A percentile compares a stretch with the other conserved stretches of the same genome.
Evolutionary conservation across 1,140 invertebrate species (phyloP).

Genomic region (Zaprionus kolodkinae): DNA sequence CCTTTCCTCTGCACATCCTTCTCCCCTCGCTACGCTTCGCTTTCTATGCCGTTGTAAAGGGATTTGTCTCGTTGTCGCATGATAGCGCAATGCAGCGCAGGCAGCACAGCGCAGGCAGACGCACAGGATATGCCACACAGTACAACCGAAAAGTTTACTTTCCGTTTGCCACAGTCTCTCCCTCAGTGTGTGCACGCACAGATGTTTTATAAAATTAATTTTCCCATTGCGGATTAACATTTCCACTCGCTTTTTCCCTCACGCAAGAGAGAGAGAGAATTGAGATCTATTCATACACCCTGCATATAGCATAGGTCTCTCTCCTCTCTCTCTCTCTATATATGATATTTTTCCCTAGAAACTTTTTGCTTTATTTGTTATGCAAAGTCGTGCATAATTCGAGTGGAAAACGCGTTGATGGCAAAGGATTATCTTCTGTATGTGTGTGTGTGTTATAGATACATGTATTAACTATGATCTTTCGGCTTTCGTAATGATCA

Average conservation of each 20-base stretch:
- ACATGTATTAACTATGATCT: too few species aligned
- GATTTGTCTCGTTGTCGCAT: constrained; percentile 64
- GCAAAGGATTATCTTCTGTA: too few species aligned
- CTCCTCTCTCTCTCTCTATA: background rate
- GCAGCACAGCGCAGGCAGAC: background rate
- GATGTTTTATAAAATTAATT: constrained; percentile 83
- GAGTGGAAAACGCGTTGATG: background rate
- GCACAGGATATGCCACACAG: constrained; percentile 21
- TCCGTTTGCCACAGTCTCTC: background rate
- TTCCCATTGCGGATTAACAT: constrained; percentile 83
- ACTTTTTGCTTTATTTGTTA: constrained; percentile 36
- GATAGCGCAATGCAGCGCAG: constrained; percentile 50
- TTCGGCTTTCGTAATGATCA: too few species aligned
- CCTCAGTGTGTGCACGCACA: constrained; percentile 51
- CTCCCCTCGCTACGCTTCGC: background rate
- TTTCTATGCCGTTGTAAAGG: constrained; percentile 49
- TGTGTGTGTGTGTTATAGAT: too few species aligned
- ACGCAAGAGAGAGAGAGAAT: too few species aligned
- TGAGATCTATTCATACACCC: background rate
- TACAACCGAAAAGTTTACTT: constrained; percentile 35
- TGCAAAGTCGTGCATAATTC: constrained; percentile 46
- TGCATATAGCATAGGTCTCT: background rate
- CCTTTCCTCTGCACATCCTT: constrained; percentile 1
- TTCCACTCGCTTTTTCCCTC: constrained; percentile 58
- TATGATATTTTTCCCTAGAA: background rate